These are phyloP conservation scores for Pyrocoelia pectoralis DNA, from an alignment of 2,888 invertebrate species.

Conservation along the genomic window DNA sequence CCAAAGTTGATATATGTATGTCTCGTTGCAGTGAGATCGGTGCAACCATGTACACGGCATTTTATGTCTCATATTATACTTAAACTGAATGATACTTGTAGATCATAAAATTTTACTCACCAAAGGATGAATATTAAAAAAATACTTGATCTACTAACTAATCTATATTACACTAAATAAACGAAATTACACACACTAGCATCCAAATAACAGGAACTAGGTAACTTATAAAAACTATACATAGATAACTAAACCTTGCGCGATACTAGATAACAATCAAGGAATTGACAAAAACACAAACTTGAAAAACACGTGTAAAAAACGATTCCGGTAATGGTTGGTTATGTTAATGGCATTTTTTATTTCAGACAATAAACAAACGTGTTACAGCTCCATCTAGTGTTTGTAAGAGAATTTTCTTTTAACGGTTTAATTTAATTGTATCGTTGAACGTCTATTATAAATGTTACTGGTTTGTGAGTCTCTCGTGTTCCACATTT, in stretches of 20 bases:
- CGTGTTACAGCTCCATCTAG: background rate
- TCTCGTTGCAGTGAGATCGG: background rate
- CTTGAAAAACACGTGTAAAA: background rate
- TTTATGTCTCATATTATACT: background rate
- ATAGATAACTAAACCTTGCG: background rate
- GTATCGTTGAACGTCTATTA: background rate
- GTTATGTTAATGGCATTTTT: too few species aligned
- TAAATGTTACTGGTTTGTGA: too few species aligned
- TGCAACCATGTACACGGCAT: slow-evolving; percentile 2
- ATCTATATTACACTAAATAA: background rate
- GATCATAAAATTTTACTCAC: too few species aligned
- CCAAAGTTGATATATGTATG: slow-evolving; percentile 2
- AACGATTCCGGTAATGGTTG: background rate
- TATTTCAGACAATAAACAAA: background rate
- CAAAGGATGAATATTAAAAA: too few species aligned
- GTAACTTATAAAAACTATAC: background rate
- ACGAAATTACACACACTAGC: background rate
- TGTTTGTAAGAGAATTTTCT: slow-evolving; percentile 1
- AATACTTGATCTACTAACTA: too few species aligned
- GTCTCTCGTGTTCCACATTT: too few species aligned
- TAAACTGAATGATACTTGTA: too few species aligned
- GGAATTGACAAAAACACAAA: too few species aligned
- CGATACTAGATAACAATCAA: too few species aligned
- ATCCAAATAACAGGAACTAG: background rate
- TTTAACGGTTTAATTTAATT: background rate